phyloP scores from a whole-genome alignment of 2,797 vertebrate genomes.

The Pipistrellus pygmaeus region DNA sequence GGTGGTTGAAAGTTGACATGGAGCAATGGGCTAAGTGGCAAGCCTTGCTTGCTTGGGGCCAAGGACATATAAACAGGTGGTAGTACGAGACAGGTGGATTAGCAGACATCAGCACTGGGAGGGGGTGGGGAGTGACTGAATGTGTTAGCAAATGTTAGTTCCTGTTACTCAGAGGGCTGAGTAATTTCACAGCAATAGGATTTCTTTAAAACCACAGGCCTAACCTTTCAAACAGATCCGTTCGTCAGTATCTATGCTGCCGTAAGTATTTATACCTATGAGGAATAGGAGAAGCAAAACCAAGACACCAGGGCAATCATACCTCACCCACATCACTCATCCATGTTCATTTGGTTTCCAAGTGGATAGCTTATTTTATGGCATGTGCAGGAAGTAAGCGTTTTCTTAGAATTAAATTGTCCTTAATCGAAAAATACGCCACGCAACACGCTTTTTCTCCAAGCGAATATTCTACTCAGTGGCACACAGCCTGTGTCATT shows the following conservation, averaged over 20 bases:
- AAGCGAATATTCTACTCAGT: slow-evolving; percentile 64
- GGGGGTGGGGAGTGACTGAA: neutral
- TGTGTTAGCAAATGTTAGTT: neutral
- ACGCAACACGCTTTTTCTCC: slow-evolving; percentile 53
- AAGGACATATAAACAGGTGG: neutral
- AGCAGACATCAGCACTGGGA: neutral
- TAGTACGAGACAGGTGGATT: neutral
- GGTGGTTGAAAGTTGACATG: neutral
- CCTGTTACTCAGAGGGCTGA: neutral
- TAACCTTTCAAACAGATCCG: neutral
- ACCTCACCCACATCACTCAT: neutral
- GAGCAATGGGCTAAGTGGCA: neutral
- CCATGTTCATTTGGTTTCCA: slow-evolving; percentile 37
- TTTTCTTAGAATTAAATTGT: slow-evolving; percentile 72
- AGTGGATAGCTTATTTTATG: slow-evolving; percentile 35
- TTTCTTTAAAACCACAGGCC: neutral
- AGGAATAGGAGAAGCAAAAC: neutral
- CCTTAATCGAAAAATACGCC: slow-evolving; percentile 62
- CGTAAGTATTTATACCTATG: slow-evolving; percentile 33
- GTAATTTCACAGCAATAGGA: slow-evolving; percentile 3
- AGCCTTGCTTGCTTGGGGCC: neutral
- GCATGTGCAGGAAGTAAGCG: neutral
- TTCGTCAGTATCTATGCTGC: slow-evolving; percentile 19
- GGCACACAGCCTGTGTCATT: slow-evolving; percentile 47
- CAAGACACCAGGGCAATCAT: neutral